Conservation (phyloP, 2,797 vertebrate species). For the Macropodus opercularis region DNA sequence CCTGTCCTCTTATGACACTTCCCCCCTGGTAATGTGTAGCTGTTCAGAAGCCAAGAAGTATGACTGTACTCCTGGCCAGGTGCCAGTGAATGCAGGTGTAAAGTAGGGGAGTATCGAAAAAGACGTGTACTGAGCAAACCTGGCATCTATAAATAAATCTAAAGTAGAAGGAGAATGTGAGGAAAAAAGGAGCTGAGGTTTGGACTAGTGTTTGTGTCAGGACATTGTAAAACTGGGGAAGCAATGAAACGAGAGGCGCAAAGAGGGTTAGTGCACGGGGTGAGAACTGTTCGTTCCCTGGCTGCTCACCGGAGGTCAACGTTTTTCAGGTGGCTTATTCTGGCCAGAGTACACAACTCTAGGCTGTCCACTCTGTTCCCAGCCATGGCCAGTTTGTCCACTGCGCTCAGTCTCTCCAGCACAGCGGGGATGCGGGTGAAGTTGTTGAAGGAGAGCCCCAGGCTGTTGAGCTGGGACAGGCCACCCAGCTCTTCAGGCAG, state of each 20-base stretch:
- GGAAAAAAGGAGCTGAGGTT: conserved; percentile 6
- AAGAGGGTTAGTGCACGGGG: conserved; percentile 1
- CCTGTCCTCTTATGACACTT: conserved; percentile 25
- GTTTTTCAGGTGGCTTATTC: conserved; percentile 88
- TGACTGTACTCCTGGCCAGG: not conserved
- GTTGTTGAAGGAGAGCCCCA: conserved; percentile 94
- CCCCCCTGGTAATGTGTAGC: conserved; percentile 15
- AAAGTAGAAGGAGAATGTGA: conserved; percentile 30
- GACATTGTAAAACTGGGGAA: conserved; percentile 21
- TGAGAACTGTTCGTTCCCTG: conserved; percentile 21
- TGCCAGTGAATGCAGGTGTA: conserved; percentile 21
- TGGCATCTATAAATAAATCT: conserved; percentile 43
- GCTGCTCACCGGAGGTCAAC: conserved; percentile 91
- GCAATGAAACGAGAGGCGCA: conserved; percentile 2
- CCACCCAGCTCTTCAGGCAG: conserved; percentile 90
- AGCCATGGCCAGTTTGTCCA: conserved; percentile 92
- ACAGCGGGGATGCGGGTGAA: conserved; percentile 87
- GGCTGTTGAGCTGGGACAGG: conserved; percentile 87
- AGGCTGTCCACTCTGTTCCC: conserved; percentile 88
- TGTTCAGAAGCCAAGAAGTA: conserved; percentile 3
- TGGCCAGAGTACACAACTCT: conserved; percentile 82
- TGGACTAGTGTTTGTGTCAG: conserved; percentile 14
- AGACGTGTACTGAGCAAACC: conserved; percentile 31
- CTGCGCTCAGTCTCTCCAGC: conserved; percentile 83
- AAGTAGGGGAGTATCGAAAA: conserved; percentile 16